Percentiles rank a stretch among this genome's conserved stretches.
Evolutionary conservation across 1,140 invertebrate species (phyloP).

Genomic region (Nephotettix cincticeps): DNA sequence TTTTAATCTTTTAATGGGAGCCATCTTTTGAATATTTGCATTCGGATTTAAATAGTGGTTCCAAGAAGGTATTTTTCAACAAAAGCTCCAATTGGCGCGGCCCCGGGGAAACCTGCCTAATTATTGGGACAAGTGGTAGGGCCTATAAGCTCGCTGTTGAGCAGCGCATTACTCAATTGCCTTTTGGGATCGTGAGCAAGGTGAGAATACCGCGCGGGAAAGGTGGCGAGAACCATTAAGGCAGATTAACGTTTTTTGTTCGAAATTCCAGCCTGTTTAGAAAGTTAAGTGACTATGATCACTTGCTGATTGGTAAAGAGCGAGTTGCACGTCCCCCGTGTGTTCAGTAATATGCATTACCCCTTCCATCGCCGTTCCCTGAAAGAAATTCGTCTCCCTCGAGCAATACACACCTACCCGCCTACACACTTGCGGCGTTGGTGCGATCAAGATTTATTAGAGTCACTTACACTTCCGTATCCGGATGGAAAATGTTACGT

Average conservation of each 20-base stretch:
- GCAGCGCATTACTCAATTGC: neutral
- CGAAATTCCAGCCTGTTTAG: conserved; percentile 3
- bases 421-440: too few species aligned
- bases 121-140: neutral
- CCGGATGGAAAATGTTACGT: too few species aligned
- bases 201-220: neutral
- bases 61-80: neutral
- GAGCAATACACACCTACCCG: neutral
- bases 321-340: conserved; percentile 8
- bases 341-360: conserved; percentile 30
- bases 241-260: conserved; percentile 31
- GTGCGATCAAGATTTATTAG: too few species aligned
- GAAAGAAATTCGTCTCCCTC: conserved; percentile 26
- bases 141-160: too few species aligned
- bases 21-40: neutral
- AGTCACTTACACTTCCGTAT: too few species aligned
- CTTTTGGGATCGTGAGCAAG: neutral
- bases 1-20: neutral
- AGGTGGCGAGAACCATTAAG: conserved; percentile 26
- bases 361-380: neutral
- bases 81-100: neutral
- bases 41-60: too few species aligned
- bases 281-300: conserved; percentile 20
- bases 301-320: conserved; percentile 9
- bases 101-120: neutral